Base-by-base conservation (phyloP, 1,140 invertebrate species). In the Oncopodura yosiiana region DNA sequence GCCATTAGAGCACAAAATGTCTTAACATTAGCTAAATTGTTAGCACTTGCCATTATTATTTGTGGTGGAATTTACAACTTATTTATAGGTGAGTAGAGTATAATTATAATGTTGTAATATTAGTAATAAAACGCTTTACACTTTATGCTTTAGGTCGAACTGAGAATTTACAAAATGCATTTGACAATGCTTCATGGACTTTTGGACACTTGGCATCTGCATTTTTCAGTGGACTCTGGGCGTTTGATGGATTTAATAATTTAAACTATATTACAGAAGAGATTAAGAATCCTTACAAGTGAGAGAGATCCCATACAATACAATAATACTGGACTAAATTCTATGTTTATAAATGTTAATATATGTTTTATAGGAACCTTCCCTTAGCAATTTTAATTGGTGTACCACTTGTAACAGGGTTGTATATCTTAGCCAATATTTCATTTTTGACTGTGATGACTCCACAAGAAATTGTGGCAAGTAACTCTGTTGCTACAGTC, bases 341-440 rank as follows among this genome's bases (percentile, higher is more conserved):
- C 4, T 14, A 3, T 30, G 12, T 18, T n/a, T 18, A 26, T 16
- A 8, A 6, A 12, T 29, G 16, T 11, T 12, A 32, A 12, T 2
- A 37, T 21, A 9, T 56, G 2, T 6, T 19, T 41, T 18, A 3
- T 19, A 80, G 78, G 64, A 82, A 81, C 66, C 69, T 82, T 8
- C 79, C 61, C 16, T 27, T 58, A 12, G 89, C 90, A 45, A 93
- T 95, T 58, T 74, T 85, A 18, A 88, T 94, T 34, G 91, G 87
- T 0, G 84, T 92, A 27, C 87, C 88, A 2, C 70, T 90, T 1
- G 86, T 94, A 0, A 94, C 89, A 0, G 65, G 80, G 1, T 77
- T 94, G 2, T 96, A 96, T 67, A 82, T 93, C 8, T 77, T 89
- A 51, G 87, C 92, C 77, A 96, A 95, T 68, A 75, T 95, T 1